Base-by-base conservation (phyloP, 2,113 vertebrate species). In the Taxidea taxus region DNA sequence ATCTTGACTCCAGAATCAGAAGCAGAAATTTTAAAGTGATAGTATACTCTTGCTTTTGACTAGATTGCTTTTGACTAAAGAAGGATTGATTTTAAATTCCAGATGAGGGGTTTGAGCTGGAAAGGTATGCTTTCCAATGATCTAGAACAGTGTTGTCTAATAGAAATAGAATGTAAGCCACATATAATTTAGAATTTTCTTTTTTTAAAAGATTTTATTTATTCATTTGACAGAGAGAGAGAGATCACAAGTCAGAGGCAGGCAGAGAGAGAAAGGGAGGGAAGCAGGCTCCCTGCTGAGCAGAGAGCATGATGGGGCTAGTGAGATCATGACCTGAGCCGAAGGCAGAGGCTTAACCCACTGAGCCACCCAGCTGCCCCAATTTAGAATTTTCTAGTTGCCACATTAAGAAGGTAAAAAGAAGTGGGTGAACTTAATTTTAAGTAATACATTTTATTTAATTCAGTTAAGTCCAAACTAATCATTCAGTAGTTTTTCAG, bases 341-440 rank as follows among this genome's bases (percentile, higher is more conserved):
- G n/a, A n/a, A n/a, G n/a, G n/a, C n/a, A n/a, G n/a, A n/a, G n/a
- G n/a, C n/a, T n/a, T n/a, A n/a, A n/a, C n/a, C n/a, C n/a, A n/a
- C n/a, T n/a, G n/a, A n/a, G n/a, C n/a, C n/a, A n/a, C n/a, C n/a
- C n/a, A n/a, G n/a, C n/a, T n/a, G n/a, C n/a, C n/a, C n/a, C n/a
- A 87, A 51, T 75, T 88, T 47, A 95, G 60, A 56, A 70, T 86
- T 70, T 74, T 74, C 42, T 81, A 54, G n/a, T 82, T 82, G 54
- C 8, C 23, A 54, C 75, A 54, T 54, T 81, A 87, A 39, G 75
- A 92, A 88, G 25, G 13, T 74, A 54, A 90, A 91, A 85, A 75
- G n/a, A 94, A 95, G 78, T 44, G n/a, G 25, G 62, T 86, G 25
- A 58, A 87, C 51, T 80, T 91, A 86, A 58, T 90, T 95, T 91